Base-by-base conservation (phyloP, 2,797 vertebrate species). In the Lagocephalus sceleratus region DNA sequence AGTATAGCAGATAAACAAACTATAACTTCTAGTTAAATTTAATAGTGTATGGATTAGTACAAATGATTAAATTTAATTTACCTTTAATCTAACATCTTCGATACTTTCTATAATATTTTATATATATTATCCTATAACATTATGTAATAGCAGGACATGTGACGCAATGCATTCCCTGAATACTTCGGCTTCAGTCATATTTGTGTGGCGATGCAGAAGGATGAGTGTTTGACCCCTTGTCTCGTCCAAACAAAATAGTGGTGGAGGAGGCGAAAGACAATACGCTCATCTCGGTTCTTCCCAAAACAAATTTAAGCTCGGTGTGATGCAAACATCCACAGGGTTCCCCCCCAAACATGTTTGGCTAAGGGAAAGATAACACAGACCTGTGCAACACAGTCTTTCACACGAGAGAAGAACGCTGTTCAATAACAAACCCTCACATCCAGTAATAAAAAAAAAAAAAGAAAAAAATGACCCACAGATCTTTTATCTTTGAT, bases 301-400 rank as follows among this genome's bases (percentile, higher is more conserved):
- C 52, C 47, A 73, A 75, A 78, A 73, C 68, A 85, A 60, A 78
- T 11, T 0, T 6, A 57, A 79, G 50, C 64, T 58, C 14, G 9
- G 25, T 51, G 52, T 44, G 46, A 56, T 29, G 54, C 35, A 55
- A 10, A 42, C 42, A 15, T 51, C 62, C 53, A 48, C 48, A 47
- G 38, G 40, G 39, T 26, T 74, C 57, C 49, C 48, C 59, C 11
- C 61, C 11, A 22, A 12, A 11, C 0, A 0, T 63, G 71, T 81
- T 77, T 64, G 40, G 65, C 51, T 25, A 51, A 52, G 20, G 40
- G 38, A 29, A 54, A 49, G 47, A 38, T 41, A 66, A 68, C 48
- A 77, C 14, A 23, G 26, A 25, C 6, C 51, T 0, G 9, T 12
- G 23, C 21, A 53, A 42, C n/a, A 8, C 35, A 1, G 15, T 39